phyloP scores from a whole-genome alignment of 2,797 vertebrate species.

The Synanceia verrucosa region DNA sequence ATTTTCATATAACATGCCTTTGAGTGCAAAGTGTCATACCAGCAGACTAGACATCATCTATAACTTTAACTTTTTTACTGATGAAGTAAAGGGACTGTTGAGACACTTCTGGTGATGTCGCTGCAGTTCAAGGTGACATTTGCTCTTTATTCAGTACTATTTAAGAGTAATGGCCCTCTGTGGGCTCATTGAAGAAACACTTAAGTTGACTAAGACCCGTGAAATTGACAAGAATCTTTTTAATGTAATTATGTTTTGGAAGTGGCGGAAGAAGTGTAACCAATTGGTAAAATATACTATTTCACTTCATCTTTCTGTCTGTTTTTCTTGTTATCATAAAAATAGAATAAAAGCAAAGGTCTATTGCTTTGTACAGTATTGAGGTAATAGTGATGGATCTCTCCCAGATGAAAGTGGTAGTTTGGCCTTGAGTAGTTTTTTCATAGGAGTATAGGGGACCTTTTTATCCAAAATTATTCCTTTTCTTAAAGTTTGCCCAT shows the following conservation, averaged over 20 bases:
- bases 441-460: not conserved
- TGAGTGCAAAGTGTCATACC: not conserved
- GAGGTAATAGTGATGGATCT: too few relatives aligned
- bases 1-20: not conserved
- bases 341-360: not conserved
- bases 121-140: constrained; percentile 70
- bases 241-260: constrained; percentile 45
- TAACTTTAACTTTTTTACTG: not conserved
- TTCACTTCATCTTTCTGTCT: not conserved
- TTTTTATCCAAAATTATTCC: not conserved
- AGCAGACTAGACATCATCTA: constrained; percentile 1
- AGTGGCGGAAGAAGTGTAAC: constrained; percentile 15
- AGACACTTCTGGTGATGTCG: constrained; percentile 7
- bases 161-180: constrained; percentile 58
- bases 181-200: constrained; percentile 58
- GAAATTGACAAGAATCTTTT: constrained; percentile 50
- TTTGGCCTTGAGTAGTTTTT: not conserved
- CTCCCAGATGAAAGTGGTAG: not conserved
- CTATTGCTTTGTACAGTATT: not conserved
- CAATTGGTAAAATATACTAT: not conserved
- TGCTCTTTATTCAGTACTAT: constrained; percentile 45
- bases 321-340: not conserved
- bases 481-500: not conserved
- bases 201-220: constrained; percentile 50
- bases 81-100: constrained; percentile 2